phyloP scores from a whole-genome alignment of 2,888 invertebrate genomes.

The Sabatieria punctata region DNA sequence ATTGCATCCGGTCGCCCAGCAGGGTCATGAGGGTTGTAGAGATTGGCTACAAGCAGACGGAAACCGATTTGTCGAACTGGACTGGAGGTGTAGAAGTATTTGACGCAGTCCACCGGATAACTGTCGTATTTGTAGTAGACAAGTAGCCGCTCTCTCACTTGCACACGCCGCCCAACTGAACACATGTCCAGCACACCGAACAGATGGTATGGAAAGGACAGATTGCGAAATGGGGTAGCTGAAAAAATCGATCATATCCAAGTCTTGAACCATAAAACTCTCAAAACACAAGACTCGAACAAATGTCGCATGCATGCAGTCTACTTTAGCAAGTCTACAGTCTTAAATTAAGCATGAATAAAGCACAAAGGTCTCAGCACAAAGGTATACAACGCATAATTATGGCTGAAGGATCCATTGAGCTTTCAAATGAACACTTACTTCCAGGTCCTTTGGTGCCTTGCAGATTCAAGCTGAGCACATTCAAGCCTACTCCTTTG shows the following conservation, averaged over 20 bases:
- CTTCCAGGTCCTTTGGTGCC: conserved; percentile 11
- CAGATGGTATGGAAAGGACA: conserved; percentile 74
- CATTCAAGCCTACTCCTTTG: conserved; percentile 71
- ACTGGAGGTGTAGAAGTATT: conserved; percentile 73
- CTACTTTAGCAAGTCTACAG: too few species aligned
- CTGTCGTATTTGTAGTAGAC: conserved; percentile 94
- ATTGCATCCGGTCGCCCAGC: conserved; percentile 8
- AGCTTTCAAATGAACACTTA: too few species aligned
- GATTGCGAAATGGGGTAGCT: conserved; percentile 18
- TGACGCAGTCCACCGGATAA: conserved; percentile 85
- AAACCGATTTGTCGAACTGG: conserved; percentile 40
- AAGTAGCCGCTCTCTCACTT: conserved; percentile 47
- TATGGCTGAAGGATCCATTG: too few species aligned
- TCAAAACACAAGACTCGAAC: too few species aligned
- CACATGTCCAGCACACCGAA: conserved; percentile 92
- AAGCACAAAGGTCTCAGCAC: too few species aligned
- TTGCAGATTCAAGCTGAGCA: conserved; percentile 61
- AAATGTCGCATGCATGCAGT: too few species aligned
- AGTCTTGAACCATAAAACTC: too few species aligned
- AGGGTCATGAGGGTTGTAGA: conserved; percentile 12
- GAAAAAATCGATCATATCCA: too few species aligned
- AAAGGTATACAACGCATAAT: too few species aligned
- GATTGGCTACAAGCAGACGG: conserved; percentile 55
- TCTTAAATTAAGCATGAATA: too few species aligned
- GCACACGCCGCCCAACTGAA: conserved; percentile 75